Percentiles rank a stretch among this genome's conserved stretches.
Evolutionary conservation across 2,888 invertebrate species (phyloP).

Genomic region (Ernsta delagoae): DNA sequence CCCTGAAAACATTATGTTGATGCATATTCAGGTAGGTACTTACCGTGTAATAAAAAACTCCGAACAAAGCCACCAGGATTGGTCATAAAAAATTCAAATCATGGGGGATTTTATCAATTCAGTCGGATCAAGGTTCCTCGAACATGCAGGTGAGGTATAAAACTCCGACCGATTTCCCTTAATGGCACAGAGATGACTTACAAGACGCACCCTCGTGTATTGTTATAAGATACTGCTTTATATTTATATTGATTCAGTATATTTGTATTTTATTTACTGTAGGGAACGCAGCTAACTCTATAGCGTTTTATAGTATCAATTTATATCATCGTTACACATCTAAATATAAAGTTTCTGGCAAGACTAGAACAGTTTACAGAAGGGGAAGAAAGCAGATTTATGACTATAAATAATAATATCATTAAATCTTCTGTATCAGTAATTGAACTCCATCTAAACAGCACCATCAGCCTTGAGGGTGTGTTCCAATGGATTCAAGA

Average conservation of each 20-base stretch:
- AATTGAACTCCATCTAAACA: no score
- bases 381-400: no score
- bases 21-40: no score
- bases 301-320: no score
- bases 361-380: no score
- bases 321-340: no score
- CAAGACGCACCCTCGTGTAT: constrained; percentile 18
- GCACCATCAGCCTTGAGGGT: no score
- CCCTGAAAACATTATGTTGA: no score
- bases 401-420: no score
- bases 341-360: no score
- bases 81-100: constrained; percentile 32
- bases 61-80: constrained; percentile 21
- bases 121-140: constrained; percentile 23
- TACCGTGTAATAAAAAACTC: constrained; percentile 1
- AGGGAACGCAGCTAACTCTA: background rate
- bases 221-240: constrained; percentile 7
- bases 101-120: constrained; percentile 36
- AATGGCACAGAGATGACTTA: constrained; percentile 31
- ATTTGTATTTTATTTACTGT: background rate
- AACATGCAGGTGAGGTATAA: constrained; percentile 15
- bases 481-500: no score
- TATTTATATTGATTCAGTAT: background rate
- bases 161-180: constrained; percentile 23
- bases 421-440: no score